Conservation (phyloP, 2,888 invertebrate genomes). For the Nephrotoma guestfalica region DNA sequence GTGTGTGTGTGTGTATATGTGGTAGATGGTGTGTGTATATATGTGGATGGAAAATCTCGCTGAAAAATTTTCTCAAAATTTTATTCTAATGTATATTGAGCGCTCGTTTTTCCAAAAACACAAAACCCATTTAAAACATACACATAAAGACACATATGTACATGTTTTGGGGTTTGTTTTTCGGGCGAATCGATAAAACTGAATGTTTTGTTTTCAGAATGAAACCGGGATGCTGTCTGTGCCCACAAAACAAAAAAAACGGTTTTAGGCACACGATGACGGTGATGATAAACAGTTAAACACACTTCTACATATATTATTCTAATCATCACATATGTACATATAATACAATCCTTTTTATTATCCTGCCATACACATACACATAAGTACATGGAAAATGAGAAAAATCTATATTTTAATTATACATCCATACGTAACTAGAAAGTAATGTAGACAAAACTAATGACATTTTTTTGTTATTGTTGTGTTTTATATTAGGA, state of each 20-base stretch:
- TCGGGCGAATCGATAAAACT: neutral
- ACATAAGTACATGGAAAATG: neutral
- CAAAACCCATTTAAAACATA: neutral
- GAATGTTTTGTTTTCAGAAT: neutral
- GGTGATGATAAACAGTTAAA: neutral
- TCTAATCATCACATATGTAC: neutral
- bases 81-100: neutral
- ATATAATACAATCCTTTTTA: neutral
- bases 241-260: neutral
- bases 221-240: neutral
- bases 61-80: neutral
- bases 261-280: neutral
- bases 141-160: neutral
- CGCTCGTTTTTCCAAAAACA: neutral
- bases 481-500: neutral
- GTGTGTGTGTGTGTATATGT: neutral
- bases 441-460: neutral
- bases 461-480: neutral
- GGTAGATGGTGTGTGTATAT: neutral
- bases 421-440: neutral
- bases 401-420: conserved; percentile 4
- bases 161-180: neutral
- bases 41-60: neutral
- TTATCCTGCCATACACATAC: neutral
- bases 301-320: neutral